Evolutionary conservation across 2,113 vertebrate species (phyloP).

Genomic region (Pleuronectes platessa): DNA sequence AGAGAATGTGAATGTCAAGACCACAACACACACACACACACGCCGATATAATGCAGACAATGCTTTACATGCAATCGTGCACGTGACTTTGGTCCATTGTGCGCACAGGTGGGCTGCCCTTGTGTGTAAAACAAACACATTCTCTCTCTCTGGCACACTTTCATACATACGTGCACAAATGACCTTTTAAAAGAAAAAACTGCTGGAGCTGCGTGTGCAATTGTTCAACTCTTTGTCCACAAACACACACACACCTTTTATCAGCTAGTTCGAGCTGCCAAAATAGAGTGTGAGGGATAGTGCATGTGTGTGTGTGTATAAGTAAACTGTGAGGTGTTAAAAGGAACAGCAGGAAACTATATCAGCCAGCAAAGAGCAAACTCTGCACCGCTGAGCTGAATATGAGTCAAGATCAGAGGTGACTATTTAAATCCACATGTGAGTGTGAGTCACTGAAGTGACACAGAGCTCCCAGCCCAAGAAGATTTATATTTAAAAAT

Average conservation of each 20-base stretch:
- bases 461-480: neutral
- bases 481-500: neutral
- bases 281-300: neutral
- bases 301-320: neutral
- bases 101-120: constrained; percentile 18
- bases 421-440: neutral
- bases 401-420: constrained; percentile 38
- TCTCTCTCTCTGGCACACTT: constrained; percentile 31
- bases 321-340: constrained; percentile 4
- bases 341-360: neutral
- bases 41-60: neutral
- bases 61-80: neutral
- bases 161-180: constrained; percentile 5
- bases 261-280: constrained; percentile 21
- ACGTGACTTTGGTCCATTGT: neutral
- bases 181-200: constrained; percentile 17
- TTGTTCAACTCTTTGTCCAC: constrained; percentile 36
- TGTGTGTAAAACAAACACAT: constrained; percentile 50
- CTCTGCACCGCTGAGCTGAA: constrained; percentile 2
- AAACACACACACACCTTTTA: constrained; percentile 38
- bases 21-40: neutral
- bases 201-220: constrained; percentile 9
- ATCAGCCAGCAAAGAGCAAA: constrained; percentile 1
- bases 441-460: neutral
- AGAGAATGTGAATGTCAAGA: neutral